These are phyloP conservation scores for Seira sanloemensis DNA, from an alignment of 2,888 invertebrate species.

Conservation along the genomic window DNA sequence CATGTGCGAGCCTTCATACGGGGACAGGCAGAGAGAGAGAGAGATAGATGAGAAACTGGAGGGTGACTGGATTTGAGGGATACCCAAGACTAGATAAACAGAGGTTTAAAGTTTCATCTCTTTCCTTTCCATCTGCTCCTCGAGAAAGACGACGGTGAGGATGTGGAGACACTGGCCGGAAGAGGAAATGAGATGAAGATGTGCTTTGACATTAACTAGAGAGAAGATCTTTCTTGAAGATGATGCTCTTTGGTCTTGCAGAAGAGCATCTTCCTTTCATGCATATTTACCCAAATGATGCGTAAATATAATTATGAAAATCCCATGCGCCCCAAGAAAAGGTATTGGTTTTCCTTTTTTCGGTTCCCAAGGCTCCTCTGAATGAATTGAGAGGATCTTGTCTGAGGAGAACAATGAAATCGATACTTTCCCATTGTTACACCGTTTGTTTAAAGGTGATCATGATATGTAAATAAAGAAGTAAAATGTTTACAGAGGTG, in stretches of 20 bases:
- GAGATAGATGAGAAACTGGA: background rate
- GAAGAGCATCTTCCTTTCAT: constrained; percentile 19
- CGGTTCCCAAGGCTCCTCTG: constrained; percentile 1
- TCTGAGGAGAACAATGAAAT: constrained; percentile 21
- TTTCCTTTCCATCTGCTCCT: background rate
- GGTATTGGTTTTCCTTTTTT: background rate
- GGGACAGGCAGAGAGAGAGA: no score
- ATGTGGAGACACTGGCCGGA: constrained; percentile 23
- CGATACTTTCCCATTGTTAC: background rate
- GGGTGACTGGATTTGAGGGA: background rate
- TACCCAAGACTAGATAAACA: background rate
- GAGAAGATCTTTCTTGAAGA: background rate
- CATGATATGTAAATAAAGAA: background rate
- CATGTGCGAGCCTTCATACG: background rate
- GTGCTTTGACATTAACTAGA: constrained; percentile 20
- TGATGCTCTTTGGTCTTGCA: background rate
- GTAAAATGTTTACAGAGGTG: background rate
- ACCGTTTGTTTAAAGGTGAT: background rate
- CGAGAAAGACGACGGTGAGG: constrained; percentile 3
- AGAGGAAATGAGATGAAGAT: constrained; percentile 62
- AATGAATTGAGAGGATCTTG: background rate
- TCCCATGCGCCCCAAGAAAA: no score
- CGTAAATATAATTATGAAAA: no score
- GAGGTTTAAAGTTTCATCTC: background rate
- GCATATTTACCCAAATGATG: background rate